Base-by-base conservation (phyloP, 2,797 vertebrate species). In the Pangasius larnaudii region DNA sequence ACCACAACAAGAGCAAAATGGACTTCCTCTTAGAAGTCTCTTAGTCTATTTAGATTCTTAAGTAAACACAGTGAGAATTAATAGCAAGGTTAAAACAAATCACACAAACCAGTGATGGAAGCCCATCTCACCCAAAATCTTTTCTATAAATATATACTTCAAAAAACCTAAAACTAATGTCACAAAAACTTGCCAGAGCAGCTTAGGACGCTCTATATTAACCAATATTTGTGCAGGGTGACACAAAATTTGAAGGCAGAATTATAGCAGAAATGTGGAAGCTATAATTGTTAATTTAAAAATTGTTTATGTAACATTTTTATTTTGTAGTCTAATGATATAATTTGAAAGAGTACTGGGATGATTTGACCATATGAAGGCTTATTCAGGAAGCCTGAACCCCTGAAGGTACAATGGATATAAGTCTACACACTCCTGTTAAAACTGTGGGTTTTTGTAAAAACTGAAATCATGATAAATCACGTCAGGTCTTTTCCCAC, bases 1-100 rank as follows among this genome's bases (percentile, higher is more conserved):
- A 30, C 9, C 69, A 84, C 85, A 75, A 77, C 63, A 27, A 42
- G 36, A 58, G 83, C 67, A n/a, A 85, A 83, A 82, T 46, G 2
- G 58, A 42, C 81, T 51, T 59, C 33, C n/a, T 67, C 10, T 51
- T 51, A 10, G 36, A 16, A 10, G 61, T 65, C 39, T 65, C 14
- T 83, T 39, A 59, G 9, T 81, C 22, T 81, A 22, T 79, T 42
- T 82, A 79, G 53, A 79, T 24, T 51, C 11, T 77, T n/a, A 71
- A 71, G 19, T 53, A 61, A 59, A 81, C 59, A 65, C 24, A 30
- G 8, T 49, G n/a, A 83, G 24, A 49, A 83, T 83, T 67, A 51
- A 69, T 27, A 67, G 80, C 58, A 19, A 46, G 39, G 59, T 82
- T 42, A 82, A 63, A 63, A 82, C 58, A 82, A 53, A 61, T 82